phyloP scores from a whole-genome alignment of 2,797 vertebrate genomes.

The Erpetoichthys calabaricus region DNA sequence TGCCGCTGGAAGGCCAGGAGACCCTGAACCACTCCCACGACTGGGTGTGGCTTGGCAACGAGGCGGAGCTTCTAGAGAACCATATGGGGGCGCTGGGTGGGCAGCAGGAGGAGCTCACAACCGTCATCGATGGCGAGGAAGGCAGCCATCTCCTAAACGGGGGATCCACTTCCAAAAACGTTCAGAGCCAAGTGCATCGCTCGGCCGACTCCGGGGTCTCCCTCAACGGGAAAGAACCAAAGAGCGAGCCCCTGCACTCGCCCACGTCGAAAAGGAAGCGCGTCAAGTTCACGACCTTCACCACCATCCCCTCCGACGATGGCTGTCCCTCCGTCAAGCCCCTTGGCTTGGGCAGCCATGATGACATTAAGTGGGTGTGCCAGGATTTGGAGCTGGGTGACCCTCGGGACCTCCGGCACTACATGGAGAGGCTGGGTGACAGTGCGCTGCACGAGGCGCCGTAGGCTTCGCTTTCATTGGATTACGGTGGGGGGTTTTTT shows the following conservation, averaged over 20 bases:
- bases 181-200: constrained; percentile 58
- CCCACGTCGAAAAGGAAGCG: constrained; percentile 81
- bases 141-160: constrained; percentile 66
- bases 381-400: constrained; percentile 63
- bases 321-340: constrained; percentile 61
- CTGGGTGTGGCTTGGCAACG: constrained; percentile 93
- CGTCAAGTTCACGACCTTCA: constrained; percentile 86
- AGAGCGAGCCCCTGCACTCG: constrained; percentile 63
- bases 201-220: constrained; percentile 34
- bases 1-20: constrained; percentile 70
- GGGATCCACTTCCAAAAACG: constrained; percentile 50
- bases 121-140: constrained; percentile 62
- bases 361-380: constrained; percentile 85
- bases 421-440: constrained; percentile 74
- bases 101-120: constrained; percentile 69
- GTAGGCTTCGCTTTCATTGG: constrained; percentile 15
- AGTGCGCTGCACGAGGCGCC: constrained; percentile 50
- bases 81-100: constrained; percentile 51
- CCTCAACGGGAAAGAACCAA: constrained; percentile 47
- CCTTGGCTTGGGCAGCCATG: constrained; percentile 48
- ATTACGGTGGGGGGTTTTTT: background rate
- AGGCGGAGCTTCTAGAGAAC: constrained; percentile 73
- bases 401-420: constrained; percentile 65
- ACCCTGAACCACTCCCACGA: constrained; percentile 80
- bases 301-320: constrained; percentile 63